Evolutionary conservation across 2,797 vertebrate genomes (phyloP), one percentile per base, ranked within the genome.

Genomic region (Sebastes miniatus): DNA sequence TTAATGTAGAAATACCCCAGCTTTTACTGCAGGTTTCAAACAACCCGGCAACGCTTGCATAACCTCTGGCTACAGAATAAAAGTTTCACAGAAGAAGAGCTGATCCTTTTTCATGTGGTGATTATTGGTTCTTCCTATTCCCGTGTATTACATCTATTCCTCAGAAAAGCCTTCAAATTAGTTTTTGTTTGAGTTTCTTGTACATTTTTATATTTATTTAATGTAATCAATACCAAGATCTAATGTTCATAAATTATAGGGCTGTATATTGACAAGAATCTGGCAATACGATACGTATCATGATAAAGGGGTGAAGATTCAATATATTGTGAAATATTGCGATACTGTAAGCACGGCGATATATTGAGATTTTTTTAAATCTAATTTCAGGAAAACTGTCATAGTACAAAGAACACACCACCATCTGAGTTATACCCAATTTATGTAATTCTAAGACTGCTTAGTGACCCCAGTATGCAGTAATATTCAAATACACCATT

Each of bases 41-140:
- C 36, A 59, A 52, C 34, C 62, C 8, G 13, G n/a, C 11, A 79
- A 73, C 11, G 4, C 56, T 75, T 65, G 9, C 14, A 47, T 62
- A 74, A 85, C 69, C 16, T 69, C 59, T 58, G 14, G 70, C 52
- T 77, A 34, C 29, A 8, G 79, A 63, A 75, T 77, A 80, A 67
- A 72, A 29, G 25, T 58, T 75, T 64, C 64, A 76, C 29, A 75
- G 27, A 76, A 61, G 16, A 68, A 27, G 24, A 61, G 31, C 18
- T 65, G 56, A 66, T 57, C 29, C n/a, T 50, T 63, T 27, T 66
- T 64, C 27, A 62, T 73, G 20, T 13, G 58, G 13, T n/a, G 74
- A 67, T 77, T 32, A 50, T 22, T 18, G 14, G 13, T 36, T 73
- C 36, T 71, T n/a, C 24, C 13, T 10, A n/a, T 32, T 57, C 12